Percentiles rank a stretch among this genome's conserved stretches.
phyloP scores from a whole-genome alignment of 2,797 vertebrate genomes.

The Sciurus vulgaris region DNA sequence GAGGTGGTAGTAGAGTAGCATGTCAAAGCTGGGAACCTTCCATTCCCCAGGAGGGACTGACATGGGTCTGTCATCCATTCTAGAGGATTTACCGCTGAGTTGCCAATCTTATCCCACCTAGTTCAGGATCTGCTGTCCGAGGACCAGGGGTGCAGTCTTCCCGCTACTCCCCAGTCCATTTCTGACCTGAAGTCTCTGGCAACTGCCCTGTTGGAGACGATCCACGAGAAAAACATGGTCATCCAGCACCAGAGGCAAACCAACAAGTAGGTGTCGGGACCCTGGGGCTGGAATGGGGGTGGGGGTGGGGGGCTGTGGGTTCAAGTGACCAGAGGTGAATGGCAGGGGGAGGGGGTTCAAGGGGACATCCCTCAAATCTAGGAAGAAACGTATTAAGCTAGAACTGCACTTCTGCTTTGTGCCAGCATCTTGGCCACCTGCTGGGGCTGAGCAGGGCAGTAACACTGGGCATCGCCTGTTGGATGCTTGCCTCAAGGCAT shows the following conservation, averaged over 20 bases:
- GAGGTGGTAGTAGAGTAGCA: not conserved
- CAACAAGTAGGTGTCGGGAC: slow-evolving; percentile 93
- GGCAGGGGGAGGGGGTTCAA: too few relatives aligned
- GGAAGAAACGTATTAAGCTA: not conserved
- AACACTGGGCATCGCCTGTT: accelerated
- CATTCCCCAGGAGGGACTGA: not conserved
- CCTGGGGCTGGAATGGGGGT: not conserved
- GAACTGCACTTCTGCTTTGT: not conserved
- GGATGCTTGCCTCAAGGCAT: not conserved
- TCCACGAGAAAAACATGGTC: slow-evolving; percentile 99
- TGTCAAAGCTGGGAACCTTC: not conserved
- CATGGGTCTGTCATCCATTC: not conserved
- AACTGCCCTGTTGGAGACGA: slow-evolving; percentile 97
- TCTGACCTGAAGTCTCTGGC: slow-evolving; percentile 98
- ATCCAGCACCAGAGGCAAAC: slow-evolving; percentile 99
- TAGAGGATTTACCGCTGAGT: slow-evolving; percentile 41
- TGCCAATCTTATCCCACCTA: slow-evolving; percentile 68
- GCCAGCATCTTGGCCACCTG: not conserved
- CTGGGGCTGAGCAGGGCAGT: not conserved
- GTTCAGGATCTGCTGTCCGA: slow-evolving; percentile 93
- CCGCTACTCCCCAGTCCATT: slow-evolving; percentile 97
- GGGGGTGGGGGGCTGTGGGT: accelerated
- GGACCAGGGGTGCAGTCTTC: slow-evolving; percentile 96
- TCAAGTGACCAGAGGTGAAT: accelerated
- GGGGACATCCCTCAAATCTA: not conserved